These are phyloP conservation scores for Baronia brevicornis DNA, from an alignment of 2,888 invertebrate species.

Conservation along the genomic window DNA sequence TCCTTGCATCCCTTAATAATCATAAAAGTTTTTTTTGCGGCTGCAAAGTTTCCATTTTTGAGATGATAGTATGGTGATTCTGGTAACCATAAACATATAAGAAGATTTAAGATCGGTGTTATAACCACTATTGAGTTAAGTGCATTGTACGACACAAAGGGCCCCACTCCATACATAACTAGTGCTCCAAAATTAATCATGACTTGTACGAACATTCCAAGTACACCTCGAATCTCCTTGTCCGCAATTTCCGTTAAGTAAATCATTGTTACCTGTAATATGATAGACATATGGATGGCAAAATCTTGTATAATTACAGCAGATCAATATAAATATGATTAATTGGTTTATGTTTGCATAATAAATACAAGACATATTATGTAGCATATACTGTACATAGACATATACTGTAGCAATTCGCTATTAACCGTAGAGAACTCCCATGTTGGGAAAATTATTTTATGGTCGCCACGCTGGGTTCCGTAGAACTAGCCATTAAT, in stretches of 20 bases:
- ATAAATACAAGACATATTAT: neutral
- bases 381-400: no score
- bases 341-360: neutral
- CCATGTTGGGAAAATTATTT: no score
- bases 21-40: slow-evolving; percentile 59
- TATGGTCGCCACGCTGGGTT: no score
- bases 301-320: neutral
- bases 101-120: slow-evolving; percentile 62
- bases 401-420: no score
- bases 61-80: slow-evolving; percentile 78
- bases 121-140: slow-evolving; percentile 59
- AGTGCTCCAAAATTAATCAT: slow-evolving; percentile 66
- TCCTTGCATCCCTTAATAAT: slow-evolving; percentile 57
- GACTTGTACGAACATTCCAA: slow-evolving; percentile 66
- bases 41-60: slow-evolving; percentile 61
- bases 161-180: slow-evolving; percentile 59
- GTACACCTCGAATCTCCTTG: slow-evolving; percentile 62
- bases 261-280: slow-evolving; percentile 65
- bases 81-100: slow-evolving; percentile 73
- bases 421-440: no score
- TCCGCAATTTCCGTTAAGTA: slow-evolving; percentile 72
- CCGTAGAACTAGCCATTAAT: no score
- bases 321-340: no score
- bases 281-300: neutral
- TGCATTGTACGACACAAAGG: slow-evolving; percentile 60